Conservation (phyloP, 2,113 vertebrate genomes). For the Phrynosoma blainvillii region DNA sequence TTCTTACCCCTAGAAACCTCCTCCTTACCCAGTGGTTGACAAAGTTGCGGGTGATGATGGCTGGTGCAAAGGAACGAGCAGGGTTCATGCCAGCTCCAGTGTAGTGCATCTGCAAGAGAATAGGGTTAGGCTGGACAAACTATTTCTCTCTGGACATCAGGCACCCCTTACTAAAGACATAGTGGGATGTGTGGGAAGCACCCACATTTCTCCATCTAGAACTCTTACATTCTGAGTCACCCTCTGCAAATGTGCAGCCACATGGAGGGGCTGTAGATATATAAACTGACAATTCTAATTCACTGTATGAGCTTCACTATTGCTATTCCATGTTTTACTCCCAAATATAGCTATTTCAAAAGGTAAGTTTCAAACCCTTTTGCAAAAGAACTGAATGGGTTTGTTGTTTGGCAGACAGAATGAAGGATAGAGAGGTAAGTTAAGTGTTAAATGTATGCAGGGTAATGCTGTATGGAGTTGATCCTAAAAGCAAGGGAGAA, state of each 20-base stretch:
- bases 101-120: slow-evolving; percentile 86
- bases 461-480: background rate
- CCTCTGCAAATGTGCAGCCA: background rate
- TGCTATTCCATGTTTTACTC: background rate
- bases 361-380: background rate
- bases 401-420: background rate
- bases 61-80: slow-evolving; percentile 92
- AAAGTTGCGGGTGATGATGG: slow-evolving; percentile 92
- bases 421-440: background rate
- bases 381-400: background rate
- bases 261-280: background rate
- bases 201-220: background rate
- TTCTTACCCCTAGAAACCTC: background rate
- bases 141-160: background rate
- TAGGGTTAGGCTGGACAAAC: slow-evolving; percentile 7
- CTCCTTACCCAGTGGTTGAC: slow-evolving; percentile 92
- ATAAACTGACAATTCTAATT: background rate
- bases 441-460: background rate
- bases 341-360: background rate
- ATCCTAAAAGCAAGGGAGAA: background rate
- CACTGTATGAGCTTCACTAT: background rate
- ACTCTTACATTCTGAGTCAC: background rate
- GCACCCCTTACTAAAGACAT: background rate
- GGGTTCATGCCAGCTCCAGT: slow-evolving; percentile 95
- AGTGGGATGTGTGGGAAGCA: background rate